Evolutionary conservation across 2,797 vertebrate genomes (phyloP).

Genomic region (Oceanodroma leucorhoa): DNA sequence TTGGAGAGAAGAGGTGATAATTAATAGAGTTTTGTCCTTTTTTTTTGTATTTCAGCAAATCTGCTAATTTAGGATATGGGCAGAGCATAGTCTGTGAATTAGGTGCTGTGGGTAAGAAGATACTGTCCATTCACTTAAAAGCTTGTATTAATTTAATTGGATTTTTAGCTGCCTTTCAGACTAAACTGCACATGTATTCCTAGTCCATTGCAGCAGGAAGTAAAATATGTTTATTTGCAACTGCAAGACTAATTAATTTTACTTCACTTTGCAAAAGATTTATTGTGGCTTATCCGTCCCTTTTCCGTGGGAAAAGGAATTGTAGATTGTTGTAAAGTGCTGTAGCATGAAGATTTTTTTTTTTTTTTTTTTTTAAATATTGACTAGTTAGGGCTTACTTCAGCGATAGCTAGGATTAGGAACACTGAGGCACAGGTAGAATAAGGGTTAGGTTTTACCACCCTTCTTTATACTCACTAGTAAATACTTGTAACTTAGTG

Average conservation of each 20-base stretch:
- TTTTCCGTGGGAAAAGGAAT: background rate
- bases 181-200: background rate
- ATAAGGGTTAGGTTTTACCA: background rate
- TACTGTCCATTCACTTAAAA: background rate
- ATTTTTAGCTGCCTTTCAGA: constrained; percentile 34
- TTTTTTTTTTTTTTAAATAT: background rate
- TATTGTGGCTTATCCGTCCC: background rate
- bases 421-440: background rate
- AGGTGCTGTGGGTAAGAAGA: background rate
- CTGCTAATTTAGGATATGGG: background rate
- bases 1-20: background rate
- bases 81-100: background rate
- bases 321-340: background rate
- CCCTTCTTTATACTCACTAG: background rate
- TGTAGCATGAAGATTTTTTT: background rate
- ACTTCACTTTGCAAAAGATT: constrained; percentile 29
- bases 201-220: background rate
- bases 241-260: constrained; percentile 43
- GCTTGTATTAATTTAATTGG: constrained; percentile 8
- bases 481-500: background rate
- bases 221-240: constrained; percentile 34
- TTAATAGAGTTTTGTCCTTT: background rate
- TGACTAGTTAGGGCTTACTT: background rate
- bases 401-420: background rate
- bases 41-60: background rate